Percentiles rank a stretch among this genome's conserved stretches.
phyloP scores from a whole-genome alignment of 2,888 invertebrate species.

The Pyrgus malvae region DNA sequence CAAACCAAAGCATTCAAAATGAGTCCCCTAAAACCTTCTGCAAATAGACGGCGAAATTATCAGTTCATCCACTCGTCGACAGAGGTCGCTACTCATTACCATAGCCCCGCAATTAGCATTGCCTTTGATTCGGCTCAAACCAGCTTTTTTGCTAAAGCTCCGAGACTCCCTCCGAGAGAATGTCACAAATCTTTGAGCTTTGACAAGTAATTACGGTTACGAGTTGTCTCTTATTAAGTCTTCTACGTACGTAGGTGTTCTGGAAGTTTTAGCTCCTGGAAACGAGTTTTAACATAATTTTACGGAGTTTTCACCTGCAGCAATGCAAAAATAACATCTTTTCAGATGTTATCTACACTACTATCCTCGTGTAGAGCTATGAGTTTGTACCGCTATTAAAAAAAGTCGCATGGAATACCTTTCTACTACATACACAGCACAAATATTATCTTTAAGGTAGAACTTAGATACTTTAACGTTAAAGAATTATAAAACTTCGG shows the following conservation, averaged over 20 bases:
- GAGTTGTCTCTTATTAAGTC: not conserved
- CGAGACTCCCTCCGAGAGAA: conserved; percentile 50
- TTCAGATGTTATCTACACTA: too few species aligned
- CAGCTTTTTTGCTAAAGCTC: conserved; percentile 64
- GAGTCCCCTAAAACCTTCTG: conserved; percentile 11
- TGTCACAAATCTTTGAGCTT: conserved; percentile 26
- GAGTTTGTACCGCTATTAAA: too few species aligned
- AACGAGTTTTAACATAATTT: too few species aligned
- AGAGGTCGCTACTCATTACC: conserved; percentile 61
- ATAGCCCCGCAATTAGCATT: conserved; percentile 59
- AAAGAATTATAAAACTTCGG: too few species aligned
- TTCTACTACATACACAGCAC: too few species aligned
- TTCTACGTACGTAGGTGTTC: not conserved
- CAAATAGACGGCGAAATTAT: conserved; percentile 27
- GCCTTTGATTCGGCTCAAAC: conserved; percentile 57
- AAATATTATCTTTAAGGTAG: too few species aligned
- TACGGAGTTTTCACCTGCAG: too few species aligned
- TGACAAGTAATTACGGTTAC: conserved; percentile 21
- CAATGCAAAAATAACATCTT: too few species aligned
- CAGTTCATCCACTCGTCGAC: conserved; percentile 46
- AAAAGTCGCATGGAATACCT: too few species aligned
- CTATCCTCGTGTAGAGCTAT: too few species aligned
- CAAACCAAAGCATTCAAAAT: conserved; percentile 8
- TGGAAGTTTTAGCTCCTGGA: not conserved
- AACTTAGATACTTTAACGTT: too few species aligned